These are phyloP conservation scores for Sphyrna mokarran DNA, from an alignment of 2,113 vertebrate species.

Conservation along the genomic window DNA sequence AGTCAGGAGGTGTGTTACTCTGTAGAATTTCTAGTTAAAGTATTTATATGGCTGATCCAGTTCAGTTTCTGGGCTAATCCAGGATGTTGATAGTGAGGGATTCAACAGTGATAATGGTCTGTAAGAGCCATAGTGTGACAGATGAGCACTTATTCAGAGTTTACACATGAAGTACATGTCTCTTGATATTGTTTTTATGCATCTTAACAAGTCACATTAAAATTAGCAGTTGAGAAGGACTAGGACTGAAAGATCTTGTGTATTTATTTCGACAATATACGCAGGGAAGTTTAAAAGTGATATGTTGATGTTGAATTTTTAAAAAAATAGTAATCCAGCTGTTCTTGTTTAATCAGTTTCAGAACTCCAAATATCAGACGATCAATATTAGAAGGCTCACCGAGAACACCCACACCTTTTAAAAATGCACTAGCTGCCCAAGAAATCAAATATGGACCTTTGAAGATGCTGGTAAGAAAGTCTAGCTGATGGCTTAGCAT, in stretches of 20 bases:
- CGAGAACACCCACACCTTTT: conserved; percentile 88
- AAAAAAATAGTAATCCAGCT: neutral
- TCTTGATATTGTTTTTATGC: neutral
- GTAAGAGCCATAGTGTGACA: neutral
- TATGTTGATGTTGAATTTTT: conserved; percentile 18
- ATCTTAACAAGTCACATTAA: neutral
- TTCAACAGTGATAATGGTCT: neutral
- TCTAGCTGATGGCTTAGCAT: conserved; percentile 28
- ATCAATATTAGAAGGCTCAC: conserved; percentile 83
- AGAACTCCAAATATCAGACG: conserved; percentile 85
- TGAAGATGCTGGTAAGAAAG: conserved; percentile 83
- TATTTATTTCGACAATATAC: neutral
- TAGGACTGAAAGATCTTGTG: neutral
- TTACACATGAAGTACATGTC: neutral
- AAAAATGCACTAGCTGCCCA: conserved; percentile 78
- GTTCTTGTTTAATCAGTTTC: conserved; percentile 65
- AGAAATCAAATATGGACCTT: conserved; percentile 83
- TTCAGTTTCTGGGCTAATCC: too few relatives aligned
- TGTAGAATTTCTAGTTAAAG: too few relatives aligned
- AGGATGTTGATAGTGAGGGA: too few relatives aligned
- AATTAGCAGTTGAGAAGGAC: neutral
- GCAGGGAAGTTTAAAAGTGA: conserved; percentile 14
- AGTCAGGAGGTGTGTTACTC: too few relatives aligned
- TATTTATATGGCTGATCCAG: too few relatives aligned
- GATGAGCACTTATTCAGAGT: neutral